A percentile compares a stretch with the other conserved stretches of the same genome.
These are phyloP conservation scores for Drosophila conformis DNA, from an alignment of 2,888 invertebrate species.

Conservation along the genomic window DNA sequence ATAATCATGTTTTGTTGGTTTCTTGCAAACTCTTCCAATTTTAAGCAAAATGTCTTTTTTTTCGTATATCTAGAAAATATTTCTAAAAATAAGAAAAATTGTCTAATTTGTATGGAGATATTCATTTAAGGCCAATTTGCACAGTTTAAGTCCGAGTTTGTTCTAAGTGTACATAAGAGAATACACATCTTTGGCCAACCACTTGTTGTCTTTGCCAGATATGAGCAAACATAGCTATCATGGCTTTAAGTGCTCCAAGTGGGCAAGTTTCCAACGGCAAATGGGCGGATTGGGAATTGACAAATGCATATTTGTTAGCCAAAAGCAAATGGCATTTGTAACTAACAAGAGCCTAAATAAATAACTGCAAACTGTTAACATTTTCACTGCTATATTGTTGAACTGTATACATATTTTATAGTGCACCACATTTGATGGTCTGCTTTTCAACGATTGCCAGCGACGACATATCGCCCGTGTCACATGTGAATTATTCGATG, in stretches of 20 bases:
- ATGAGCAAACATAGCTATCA: not conserved
- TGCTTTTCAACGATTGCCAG: not conserved
- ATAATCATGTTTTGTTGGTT: too few relatives aligned
- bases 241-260: not conserved
- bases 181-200: constrained; percentile 1
- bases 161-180: not conserved
- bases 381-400: not conserved
- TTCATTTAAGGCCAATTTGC: not conserved
- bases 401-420: not conserved
- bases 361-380: not conserved
- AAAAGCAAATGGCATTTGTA: not conserved
- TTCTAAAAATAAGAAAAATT: not conserved
- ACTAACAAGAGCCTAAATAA: not conserved
- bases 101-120: not conserved
- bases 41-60: not conserved
- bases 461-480: not conserved
- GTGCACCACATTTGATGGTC: not conserved
- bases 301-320: not conserved
- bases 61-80: not conserved
- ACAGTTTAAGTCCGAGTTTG: not conserved
- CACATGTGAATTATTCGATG: not conserved
- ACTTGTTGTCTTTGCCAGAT: not conserved
- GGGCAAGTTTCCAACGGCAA: not conserved
- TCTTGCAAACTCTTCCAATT: not conserved
- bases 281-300: not conserved